Percentiles rank a stretch among this genome's conserved stretches.
Evolutionary conservation across 2,113 vertebrate species (phyloP).

Genomic region (Ptilonorhynchus violaceus): DNA sequence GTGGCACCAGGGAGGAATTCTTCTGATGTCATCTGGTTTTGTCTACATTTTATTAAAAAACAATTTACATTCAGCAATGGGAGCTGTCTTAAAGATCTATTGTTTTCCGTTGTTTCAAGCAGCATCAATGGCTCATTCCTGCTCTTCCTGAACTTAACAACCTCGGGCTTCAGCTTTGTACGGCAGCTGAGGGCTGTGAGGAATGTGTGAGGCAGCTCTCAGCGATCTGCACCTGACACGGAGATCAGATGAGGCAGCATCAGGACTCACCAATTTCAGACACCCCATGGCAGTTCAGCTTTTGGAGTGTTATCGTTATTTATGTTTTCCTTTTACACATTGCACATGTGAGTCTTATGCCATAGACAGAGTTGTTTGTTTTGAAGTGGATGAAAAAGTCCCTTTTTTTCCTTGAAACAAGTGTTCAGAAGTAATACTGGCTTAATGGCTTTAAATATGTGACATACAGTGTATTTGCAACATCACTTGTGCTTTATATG

Average conservation of each 20-base stretch:
- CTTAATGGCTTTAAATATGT: neutral
- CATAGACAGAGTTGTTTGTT: neutral
- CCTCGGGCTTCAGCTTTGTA: conserved; percentile 32
- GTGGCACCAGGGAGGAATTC: conserved; percentile 38
- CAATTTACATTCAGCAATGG: conserved; percentile 47
- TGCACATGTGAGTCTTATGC: neutral
- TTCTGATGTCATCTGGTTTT: conserved; percentile 43
- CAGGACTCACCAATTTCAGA: neutral
- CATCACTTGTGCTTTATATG: neutral
- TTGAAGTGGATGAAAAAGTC: neutral
- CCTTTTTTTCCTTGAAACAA: neutral
- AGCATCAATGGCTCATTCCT: conserved; percentile 65
- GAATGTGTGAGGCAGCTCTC: conserved; percentile 13
- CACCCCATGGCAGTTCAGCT: neutral
- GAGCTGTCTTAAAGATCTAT: conserved; percentile 62
- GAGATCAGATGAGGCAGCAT: neutral
- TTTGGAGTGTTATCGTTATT: neutral
- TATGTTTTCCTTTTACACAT: neutral
- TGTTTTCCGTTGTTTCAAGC: conserved; percentile 57
- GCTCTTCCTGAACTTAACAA: conserved; percentile 60
- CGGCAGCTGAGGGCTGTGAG: conserved; percentile 1
- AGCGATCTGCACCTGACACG: neutral
- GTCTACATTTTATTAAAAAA: conserved; percentile 59
- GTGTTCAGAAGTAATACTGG: neutral
- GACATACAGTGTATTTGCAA: neutral